Conservation (phyloP, 2,113 vertebrate genomes). For the Nanorana parkeri region DNA sequence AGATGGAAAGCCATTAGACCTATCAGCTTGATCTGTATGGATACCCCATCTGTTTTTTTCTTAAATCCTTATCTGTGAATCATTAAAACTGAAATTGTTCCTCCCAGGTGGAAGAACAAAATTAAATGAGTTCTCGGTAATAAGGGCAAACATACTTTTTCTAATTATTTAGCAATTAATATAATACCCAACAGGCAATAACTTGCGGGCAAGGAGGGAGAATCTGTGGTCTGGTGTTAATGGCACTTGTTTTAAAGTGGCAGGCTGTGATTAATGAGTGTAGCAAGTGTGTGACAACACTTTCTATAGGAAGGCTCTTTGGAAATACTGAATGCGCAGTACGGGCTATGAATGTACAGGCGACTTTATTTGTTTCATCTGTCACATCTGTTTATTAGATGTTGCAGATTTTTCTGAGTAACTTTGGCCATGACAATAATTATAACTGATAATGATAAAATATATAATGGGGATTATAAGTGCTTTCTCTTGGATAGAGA, state of each 20-base stretch:
- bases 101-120: slow-evolving; percentile 57
- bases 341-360: background rate
- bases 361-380: background rate
- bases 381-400: background rate
- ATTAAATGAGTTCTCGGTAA: slow-evolving; percentile 59
- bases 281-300: slow-evolving; percentile 33
- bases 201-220: slow-evolving; percentile 52
- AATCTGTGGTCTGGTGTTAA: slow-evolving; percentile 49
- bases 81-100: slow-evolving; percentile 58
- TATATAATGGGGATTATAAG: background rate
- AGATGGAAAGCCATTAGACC: background rate
- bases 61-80: slow-evolving; percentile 55
- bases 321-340: background rate
- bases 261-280: slow-evolving; percentile 31
- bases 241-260: slow-evolving; percentile 46
- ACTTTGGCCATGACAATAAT: background rate
- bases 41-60: slow-evolving; percentile 57
- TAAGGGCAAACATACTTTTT: slow-evolving; percentile 59
- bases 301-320: slow-evolving; percentile 14
- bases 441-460: background rate
- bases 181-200: slow-evolving; percentile 58
- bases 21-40: slow-evolving; percentile 47
- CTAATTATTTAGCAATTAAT: slow-evolving; percentile 59
- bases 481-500: background rate
- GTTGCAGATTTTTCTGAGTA: no score